These are phyloP conservation scores for Chrysolina oricalcia DNA, from an alignment of 2,888 invertebrate genomes.

Conservation along the genomic window DNA sequence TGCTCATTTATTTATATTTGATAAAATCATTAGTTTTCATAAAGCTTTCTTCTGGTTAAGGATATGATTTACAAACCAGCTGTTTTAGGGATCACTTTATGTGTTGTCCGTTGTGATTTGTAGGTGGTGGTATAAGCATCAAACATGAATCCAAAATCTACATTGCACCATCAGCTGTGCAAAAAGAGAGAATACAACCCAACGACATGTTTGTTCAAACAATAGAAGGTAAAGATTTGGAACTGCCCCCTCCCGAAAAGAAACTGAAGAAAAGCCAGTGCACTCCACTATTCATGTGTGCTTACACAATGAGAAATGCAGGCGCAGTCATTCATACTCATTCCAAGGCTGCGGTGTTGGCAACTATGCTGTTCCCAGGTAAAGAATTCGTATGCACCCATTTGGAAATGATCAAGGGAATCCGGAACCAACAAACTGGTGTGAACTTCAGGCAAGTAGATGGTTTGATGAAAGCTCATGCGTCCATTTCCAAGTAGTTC, in stretches of 20 bases:
- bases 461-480: no score
- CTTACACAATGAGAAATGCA: conserved; percentile 86
- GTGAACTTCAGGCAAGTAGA: conserved; percentile 77
- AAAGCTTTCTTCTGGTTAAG: no score
- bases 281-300: conserved; percentile 95
- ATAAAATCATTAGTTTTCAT: no score
- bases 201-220: conserved; percentile 94
- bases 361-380: conserved; percentile 88
- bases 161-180: conserved; percentile 97
- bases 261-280: conserved; percentile 94
- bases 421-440: conserved; percentile 81
- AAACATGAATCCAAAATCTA: conserved; percentile 89
- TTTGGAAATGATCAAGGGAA: conserved; percentile 96
- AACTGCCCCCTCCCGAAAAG: conserved; percentile 84
- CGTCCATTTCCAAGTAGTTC: no score
- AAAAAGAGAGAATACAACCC: conserved; percentile 92
- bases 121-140: conserved; percentile 92
- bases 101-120: not conserved
- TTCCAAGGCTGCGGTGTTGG: conserved; percentile 92
- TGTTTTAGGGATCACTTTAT: no score
- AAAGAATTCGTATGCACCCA: conserved; percentile 92
- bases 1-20: no score
- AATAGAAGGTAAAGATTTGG: conserved; percentile 83
- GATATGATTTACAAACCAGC: no score
- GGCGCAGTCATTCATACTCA: conserved; percentile 97